Base-by-base conservation (phyloP, 2,113 vertebrate species). In the Pitta sordida region DNA sequence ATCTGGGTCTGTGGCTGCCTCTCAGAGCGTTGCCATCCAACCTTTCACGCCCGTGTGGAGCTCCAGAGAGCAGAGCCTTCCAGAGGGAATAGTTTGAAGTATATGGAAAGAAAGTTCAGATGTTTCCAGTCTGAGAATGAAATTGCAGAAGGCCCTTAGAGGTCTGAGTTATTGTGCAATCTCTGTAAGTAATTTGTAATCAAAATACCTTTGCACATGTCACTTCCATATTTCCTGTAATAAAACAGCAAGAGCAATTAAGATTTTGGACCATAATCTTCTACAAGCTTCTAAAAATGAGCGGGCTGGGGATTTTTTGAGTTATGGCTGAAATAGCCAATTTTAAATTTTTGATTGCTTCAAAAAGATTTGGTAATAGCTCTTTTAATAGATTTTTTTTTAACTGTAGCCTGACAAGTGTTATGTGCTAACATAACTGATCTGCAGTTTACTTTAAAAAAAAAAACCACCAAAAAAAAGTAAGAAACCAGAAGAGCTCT, bases 191-290 rank as follows among this genome's bases (percentile, higher is more conserved):
- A 95, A 95, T 96, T 95, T 94, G 93, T 96, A 96, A 92, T 96
- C 93, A 96, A 93, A 96, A 96, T 95, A 94, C 95, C 94, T 95
- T 94, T 95, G 87, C 94, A 95, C 93, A 95, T 96, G 96, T 96
- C 94, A 96, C 94, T 95, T 95, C 85, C 89, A 68, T 95, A 95
- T 96, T 96, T 96, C 96, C 94, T 96, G 95, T 90, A 95, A 95
- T 96, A 96, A 96, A 96, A 95, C 85, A 94, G 94, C 94, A 95
- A 92, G 85, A 96, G 75, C 94, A 95, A 96, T 96, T 96, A 96
- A 95, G 90, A 95, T 88, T 96, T 95, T 95, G 91, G 79, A 75
- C 82, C 69, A 71, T 94, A 95, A 94, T 90, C 68, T 94, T 80
- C 87, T 90, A 69, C 87, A 74, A 93, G 75, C 60, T 88, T 90